These are phyloP conservation scores for Spea multiplicata DNA, from an alignment of 2,113 vertebrate species.

Conservation along the genomic window DNA sequence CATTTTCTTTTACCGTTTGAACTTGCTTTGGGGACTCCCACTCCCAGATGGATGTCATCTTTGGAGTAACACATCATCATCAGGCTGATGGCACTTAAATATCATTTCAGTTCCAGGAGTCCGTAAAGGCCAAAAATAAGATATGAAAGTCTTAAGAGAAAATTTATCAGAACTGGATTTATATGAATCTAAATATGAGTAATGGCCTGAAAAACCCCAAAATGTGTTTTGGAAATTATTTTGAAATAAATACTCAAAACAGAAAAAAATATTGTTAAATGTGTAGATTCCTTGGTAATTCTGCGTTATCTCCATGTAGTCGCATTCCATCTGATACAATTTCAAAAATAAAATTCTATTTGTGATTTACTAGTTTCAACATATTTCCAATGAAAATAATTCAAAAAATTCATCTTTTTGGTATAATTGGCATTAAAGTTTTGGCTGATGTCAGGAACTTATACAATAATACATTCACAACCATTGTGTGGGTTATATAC, in stretches of 20 bases:
- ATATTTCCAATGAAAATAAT: no score
- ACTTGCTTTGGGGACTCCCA: neutral
- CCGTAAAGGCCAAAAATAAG: slow-evolving; percentile 36
- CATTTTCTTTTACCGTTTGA: neutral
- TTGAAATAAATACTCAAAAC: neutral
- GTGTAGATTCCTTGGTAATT: neutral
- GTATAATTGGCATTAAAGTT: no score
- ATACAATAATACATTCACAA: no score
- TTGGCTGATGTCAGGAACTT: no score
- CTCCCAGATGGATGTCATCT: slow-evolving; percentile 42
- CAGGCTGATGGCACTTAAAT: slow-evolving; percentile 39
- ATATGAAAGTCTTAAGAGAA: slow-evolving; percentile 36
- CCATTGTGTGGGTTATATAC: no score
- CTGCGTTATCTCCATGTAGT: neutral
- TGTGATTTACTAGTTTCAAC: no score
- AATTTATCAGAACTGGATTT: slow-evolving; percentile 32
- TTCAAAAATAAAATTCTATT: no score
- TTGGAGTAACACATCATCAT: slow-evolving; percentile 43
- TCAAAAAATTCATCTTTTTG: no score
- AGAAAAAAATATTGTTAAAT: neutral
- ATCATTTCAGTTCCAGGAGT: slow-evolving; percentile 38
- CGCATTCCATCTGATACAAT: neutral
- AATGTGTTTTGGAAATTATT: neutral
- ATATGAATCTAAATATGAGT: slow-evolving; percentile 18
- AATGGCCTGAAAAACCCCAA: slow-evolving; percentile 1